Evolutionary conservation across 2,888 invertebrate species (phyloP).

Genomic region (Coenonympha glycerion): DNA sequence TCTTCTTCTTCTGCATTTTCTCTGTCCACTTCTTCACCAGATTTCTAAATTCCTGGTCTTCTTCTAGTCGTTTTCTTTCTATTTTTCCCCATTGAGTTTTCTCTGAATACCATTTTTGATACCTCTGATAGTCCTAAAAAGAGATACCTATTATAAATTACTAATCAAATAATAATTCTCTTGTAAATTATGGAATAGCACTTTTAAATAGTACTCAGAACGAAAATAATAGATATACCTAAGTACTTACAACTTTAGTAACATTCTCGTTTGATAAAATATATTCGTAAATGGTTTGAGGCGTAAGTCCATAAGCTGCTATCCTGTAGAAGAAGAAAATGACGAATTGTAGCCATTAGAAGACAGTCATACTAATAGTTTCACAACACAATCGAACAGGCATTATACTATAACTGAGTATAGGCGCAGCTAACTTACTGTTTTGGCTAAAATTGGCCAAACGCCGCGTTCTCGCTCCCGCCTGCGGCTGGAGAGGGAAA

Average conservation of each 20-base stretch:
- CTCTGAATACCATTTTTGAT: constrained; percentile 50
- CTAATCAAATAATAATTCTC: not conserved
- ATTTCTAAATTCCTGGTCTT: constrained; percentile 42
- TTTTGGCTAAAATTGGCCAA: no score
- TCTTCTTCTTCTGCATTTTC: constrained; percentile 38
- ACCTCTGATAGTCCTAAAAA: constrained; percentile 49
- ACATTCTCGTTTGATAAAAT: constrained; percentile 38
- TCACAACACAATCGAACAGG: no score
- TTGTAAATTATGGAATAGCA: not conserved
- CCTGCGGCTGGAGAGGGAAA: no score
- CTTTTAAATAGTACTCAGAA: no score
- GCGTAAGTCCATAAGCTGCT: constrained; percentile 43
- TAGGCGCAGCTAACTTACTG: no score
- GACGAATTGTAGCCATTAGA: no score
- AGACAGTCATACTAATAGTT: no score
- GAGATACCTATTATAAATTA: not conserved
- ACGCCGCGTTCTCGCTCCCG: no score
- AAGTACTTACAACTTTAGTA: constrained; percentile 38
- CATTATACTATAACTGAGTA: no score
- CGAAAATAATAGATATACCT: no score
- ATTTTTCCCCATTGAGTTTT: constrained; percentile 48
- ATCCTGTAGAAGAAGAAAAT: no score
- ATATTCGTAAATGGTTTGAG: constrained; percentile 43
- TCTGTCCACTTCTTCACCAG: constrained; percentile 37
- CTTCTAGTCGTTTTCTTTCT: constrained; percentile 41